Base-by-base conservation (phyloP, 1,140 invertebrate species). In the Brachionus sp. region DNA sequence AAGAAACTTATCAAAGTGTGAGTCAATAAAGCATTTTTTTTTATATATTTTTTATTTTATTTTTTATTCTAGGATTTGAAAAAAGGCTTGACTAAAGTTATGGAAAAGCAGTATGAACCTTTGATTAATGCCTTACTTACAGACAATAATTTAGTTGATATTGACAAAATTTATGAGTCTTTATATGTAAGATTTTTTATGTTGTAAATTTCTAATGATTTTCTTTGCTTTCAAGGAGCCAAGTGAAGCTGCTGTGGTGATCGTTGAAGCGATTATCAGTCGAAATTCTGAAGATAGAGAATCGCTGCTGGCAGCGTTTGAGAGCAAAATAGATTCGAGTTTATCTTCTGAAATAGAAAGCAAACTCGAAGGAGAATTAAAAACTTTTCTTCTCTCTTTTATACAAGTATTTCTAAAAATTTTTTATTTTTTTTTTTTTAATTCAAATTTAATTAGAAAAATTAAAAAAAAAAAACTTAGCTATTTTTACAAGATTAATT, bases 121-220 rank as follows among this genome's bases (percentile, higher is more conserved):
- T 62, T 80, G 39, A 80, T 80, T 13, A 57, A 80, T 29, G 77
- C 77, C 16, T 13, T 80, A 29, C 33, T 80, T 5, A 80, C 77
- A 10, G 77, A 80, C 13, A 62, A 19, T 10, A 44, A 80, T 16
- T n/a, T 3, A 19, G 77, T 80, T 23, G 77, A 80, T 44, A 44
- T 80, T 42, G 77, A 80, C 16, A 57, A 66, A 35, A 57, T 80
- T 66, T 80, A 80, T 13, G 77, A 80, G 33, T 80, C 77, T 12
- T 37, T 80, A 35, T 80, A 80, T 37, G 77, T 78, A 78, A 50
- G 12, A 42, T 53, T 16, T 0, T 25, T 16, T n/a, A 37, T 35
- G 7, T 9, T 16, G 37, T 35, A 7, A 16, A 25, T 16, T 37
- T 46, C 9, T 23, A 0, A 53, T 25, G 6, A n/a, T 33, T 16